Base-by-base conservation (phyloP, 2,888 invertebrate genomes). In the Candidula unifasciata region DNA sequence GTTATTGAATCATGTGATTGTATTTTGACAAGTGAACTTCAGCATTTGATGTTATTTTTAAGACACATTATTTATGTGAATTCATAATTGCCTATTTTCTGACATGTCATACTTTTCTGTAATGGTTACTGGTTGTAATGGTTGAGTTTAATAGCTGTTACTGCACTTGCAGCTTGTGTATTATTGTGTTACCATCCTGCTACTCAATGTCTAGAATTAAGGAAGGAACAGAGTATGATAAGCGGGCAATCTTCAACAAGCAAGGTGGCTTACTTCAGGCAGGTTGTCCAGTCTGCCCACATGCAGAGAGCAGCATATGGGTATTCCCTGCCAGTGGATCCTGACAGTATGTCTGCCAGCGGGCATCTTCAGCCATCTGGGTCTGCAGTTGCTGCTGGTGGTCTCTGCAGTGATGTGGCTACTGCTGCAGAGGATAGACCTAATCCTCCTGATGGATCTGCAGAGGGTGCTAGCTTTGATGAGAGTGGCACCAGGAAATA, bases 331-430 rank as follows among this genome's bases (percentile, higher is more conserved):
- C n/a, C 27, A n/a, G 76, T 16, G 27, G 44, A 37, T 44, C 76
- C 66, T 13, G 71, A 54, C 1, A 33, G 13, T 13, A 8, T 73
- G 37, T 10, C 27, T 13, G 21, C 54, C n/a, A 27, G 16, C 30
- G n/a, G 16, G 37, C 57, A 24, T 44, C 60, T 35, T 24, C 57
- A n/a, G 35, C 8, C 27, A 8, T 6, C 37, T 57, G 30, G n/a
- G 1, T 37, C 66, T 27, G 21, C 68, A 21, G 24, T n/a, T 37
- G 21, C 60, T 24, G 18, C 13, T 18, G 81, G 73, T 64, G 35
- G 57, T 5, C 30, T 30, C 80, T 33, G 24, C n/a, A 73, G 60
- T n/a, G 73, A 81, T 64, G 64, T 73, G 57, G 60, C 35, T 44
- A 27, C 71, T 21, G 44, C 69, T 57, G 35, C 24, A 5, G 35